Conservation (phyloP, 2,113 vertebrate species). For the Jacana jacana region DNA sequence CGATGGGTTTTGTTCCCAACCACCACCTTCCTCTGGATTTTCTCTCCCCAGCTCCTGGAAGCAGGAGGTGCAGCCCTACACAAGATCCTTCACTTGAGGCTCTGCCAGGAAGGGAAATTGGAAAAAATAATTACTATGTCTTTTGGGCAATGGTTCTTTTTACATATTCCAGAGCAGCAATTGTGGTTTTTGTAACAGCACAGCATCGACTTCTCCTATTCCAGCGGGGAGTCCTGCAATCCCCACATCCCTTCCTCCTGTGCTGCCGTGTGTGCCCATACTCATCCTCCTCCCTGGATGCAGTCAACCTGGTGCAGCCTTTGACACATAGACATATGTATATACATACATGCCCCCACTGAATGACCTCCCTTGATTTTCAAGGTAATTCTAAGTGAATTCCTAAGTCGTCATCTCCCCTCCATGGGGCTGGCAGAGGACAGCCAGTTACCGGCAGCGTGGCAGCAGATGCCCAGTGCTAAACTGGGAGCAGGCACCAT, state of each 20-base stretch:
- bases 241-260: fast-evolving
- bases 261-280: neutral
- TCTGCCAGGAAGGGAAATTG: neutral
- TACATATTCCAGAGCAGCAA: neutral
- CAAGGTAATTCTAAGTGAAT: neutral
- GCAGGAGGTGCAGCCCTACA: neutral
- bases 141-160: neutral
- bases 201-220: neutral
- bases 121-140: neutral
- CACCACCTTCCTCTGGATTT: neutral
- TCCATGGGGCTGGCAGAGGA: neutral
- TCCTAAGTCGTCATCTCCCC: fast-evolving
- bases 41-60: neutral
- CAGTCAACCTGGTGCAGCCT: neutral
- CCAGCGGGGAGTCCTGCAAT: neutral
- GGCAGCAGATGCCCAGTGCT: neutral
- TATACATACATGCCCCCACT: too few relatives aligned
- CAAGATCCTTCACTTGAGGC: neutral
- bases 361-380: neutral
- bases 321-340: neutral
- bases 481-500: neutral
- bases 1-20: fast-evolving
- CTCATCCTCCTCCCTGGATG: neutral
- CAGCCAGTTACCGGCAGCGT: neutral
- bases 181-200: neutral